These are phyloP conservation scores for Papilio polytes DNA, from an alignment of 1,140 invertebrate genomes.

Conservation along the genomic window DNA sequence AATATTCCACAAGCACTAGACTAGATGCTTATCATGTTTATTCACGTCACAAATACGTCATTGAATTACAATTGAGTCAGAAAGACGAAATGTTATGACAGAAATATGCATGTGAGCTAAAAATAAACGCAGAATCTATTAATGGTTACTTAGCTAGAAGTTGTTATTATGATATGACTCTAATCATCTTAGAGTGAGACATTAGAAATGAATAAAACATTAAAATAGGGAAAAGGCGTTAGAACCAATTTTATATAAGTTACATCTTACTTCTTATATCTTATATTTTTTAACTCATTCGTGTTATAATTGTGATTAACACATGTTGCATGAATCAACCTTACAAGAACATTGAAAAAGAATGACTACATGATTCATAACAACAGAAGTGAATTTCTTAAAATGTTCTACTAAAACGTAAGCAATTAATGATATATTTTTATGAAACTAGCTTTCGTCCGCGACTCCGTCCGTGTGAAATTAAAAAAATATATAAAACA, in stretches of 20 bases:
- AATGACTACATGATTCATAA: no score
- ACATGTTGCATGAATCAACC: background rate
- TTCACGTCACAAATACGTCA: background rate
- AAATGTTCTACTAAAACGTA: no score
- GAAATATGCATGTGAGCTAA: background rate
- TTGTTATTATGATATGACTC: no score
- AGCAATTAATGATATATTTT: no score
- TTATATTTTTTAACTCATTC: background rate
- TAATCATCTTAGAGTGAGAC: no score
- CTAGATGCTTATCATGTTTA: background rate
- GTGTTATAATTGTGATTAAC: background rate
- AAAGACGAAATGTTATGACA: slow-evolving; percentile 9
- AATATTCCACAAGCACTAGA: slow-evolving; percentile 6
- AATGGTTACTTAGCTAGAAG: background rate
- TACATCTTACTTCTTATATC: no score
- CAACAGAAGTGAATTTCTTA: no score
- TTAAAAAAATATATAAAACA: no score
- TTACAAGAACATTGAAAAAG: background rate
- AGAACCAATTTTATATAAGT: no score
- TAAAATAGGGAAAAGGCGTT: no score
- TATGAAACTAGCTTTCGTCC: background rate
- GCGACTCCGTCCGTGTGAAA: no score
- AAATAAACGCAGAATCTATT: background rate
- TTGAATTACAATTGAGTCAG: background rate
- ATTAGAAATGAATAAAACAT: no score